phyloP scores from a whole-genome alignment of 2,113 vertebrate genomes.

The Tonatia bakeri region DNA sequence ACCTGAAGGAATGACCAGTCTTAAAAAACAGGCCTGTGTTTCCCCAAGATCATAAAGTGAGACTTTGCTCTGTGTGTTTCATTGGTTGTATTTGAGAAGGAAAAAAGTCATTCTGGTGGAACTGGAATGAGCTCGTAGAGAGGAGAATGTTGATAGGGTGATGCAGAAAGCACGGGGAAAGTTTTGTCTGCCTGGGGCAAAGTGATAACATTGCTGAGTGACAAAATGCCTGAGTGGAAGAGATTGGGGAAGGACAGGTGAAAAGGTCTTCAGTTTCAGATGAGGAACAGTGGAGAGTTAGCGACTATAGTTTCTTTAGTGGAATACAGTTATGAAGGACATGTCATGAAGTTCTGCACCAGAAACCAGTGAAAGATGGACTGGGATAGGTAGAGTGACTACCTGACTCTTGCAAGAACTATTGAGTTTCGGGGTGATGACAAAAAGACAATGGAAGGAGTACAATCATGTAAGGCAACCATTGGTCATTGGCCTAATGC shows the following conservation, averaged over 20 bases:
- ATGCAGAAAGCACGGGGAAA: neutral
- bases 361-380: neutral
- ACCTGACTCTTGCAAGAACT: neutral
- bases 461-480: neutral
- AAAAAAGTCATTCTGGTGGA: neutral
- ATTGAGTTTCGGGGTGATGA: neutral
- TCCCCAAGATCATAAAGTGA: neutral
- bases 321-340: neutral
- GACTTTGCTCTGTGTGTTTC: neutral
- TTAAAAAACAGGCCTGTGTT: neutral
- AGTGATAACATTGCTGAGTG: neutral
- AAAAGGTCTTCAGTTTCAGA: neutral
- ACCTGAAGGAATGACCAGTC: neutral
- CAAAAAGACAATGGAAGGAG: neutral
- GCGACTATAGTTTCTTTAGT: neutral
- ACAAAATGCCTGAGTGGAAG: neutral
- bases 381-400: neutral
- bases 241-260: neutral
- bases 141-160: neutral
- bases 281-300: neutral
- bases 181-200: neutral
- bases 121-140: neutral
- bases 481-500: neutral
- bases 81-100: neutral
- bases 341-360: neutral